phyloP scores from a whole-genome alignment of 1,140 invertebrate genomes.

The Zaprionus ornatus region DNA sequence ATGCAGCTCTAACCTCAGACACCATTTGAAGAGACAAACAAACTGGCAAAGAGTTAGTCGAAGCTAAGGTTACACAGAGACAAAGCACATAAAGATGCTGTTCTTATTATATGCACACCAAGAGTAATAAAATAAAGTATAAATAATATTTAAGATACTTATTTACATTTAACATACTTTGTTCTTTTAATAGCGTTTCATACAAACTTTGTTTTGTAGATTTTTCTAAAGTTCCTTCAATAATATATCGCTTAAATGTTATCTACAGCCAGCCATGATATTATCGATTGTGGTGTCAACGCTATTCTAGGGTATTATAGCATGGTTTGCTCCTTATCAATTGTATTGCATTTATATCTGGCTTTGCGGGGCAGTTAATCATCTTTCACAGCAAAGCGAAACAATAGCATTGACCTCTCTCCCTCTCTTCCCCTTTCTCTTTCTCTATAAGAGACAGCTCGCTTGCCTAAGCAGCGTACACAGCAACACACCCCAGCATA shows the following conservation, averaged over 20 bases:
- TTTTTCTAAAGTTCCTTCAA: not conserved
- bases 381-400: constrained; percentile 53
- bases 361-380: constrained; percentile 47
- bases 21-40: constrained; percentile 15
- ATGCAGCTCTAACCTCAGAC: constrained; percentile 33
- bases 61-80: not conserved
- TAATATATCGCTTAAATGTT: not conserved
- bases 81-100: not conserved
- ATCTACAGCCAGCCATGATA: not conserved
- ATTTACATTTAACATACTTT: not conserved
- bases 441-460: not conserved
- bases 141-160: too few species aligned
- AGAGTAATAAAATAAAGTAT: too few species aligned
- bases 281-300: not conserved
- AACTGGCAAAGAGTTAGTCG: not conserved
- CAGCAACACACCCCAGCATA: not conserved
- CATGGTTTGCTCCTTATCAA: constrained; percentile 16
- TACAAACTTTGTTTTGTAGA: not conserved
- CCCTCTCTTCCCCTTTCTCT: not conserved
- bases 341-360: not conserved
- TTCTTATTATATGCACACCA: not conserved
- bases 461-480: constrained; percentile 25
- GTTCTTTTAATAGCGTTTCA: not conserved
- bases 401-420: constrained; percentile 49
- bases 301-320: not conserved